A percentile compares a stretch with the other conserved stretches of the same genome.
Conservation (phyloP, 2,797 vertebrate species). For the Diglossa cyanea region DNA sequence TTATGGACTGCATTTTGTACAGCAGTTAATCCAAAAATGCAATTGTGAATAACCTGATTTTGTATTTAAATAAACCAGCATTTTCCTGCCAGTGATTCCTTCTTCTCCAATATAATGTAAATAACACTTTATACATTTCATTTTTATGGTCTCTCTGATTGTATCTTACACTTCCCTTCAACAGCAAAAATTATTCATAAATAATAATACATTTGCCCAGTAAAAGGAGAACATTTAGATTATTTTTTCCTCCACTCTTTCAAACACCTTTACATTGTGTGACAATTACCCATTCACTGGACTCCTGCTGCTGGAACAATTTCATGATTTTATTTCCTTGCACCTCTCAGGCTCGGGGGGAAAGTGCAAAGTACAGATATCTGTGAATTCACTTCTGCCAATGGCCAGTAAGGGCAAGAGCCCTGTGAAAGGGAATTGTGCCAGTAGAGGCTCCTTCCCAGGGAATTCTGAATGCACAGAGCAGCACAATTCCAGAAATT, state of each 20-base stretch:
- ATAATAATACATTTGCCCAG: constrained; percentile 16
- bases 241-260: neutral
- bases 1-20: neutral
- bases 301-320: neutral
- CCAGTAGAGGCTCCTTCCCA: neutral
- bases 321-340: neutral
- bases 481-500: neutral
- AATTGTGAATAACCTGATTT: constrained; percentile 5
- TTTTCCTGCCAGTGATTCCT: neutral
- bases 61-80: constrained; percentile 34
- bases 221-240: neutral
- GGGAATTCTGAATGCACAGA: neutral
- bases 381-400: neutral
- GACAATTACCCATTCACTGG: neutral
- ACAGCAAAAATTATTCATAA: neutral
- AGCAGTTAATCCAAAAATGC: constrained; percentile 21
- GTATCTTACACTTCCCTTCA: neutral
- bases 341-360: neutral
- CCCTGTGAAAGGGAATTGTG: neutral
- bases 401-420: neutral
- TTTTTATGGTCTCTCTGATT: neutral
- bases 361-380: fast-evolving
- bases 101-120: constrained; percentile 13
- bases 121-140: neutral
- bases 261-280: neutral